A percentile compares a stretch with the other conserved stretches of the same genome.
Conservation (phyloP, 2,113 vertebrate genomes). For the Cyprinodon tularosa region DNA sequence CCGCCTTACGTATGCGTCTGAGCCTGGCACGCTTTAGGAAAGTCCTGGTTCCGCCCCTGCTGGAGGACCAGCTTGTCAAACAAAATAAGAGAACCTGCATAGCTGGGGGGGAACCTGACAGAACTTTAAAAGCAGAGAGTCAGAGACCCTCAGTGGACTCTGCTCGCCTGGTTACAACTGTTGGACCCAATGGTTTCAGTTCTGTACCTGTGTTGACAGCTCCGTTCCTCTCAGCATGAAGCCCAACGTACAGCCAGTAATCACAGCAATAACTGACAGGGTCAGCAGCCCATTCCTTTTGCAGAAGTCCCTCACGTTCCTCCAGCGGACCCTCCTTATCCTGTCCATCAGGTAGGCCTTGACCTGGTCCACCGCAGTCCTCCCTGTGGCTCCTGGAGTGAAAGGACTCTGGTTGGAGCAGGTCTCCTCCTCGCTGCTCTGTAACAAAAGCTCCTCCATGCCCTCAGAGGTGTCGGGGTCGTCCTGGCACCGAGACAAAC, state of each 20-base stretch:
- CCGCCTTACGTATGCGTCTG: too few relatives aligned
- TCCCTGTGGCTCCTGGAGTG: constrained; percentile 15
- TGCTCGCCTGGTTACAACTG: too few relatives aligned
- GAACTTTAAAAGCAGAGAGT: too few relatives aligned
- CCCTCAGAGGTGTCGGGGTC: background rate
- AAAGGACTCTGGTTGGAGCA: constrained; percentile 42
- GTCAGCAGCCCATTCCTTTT: constrained; percentile 83
- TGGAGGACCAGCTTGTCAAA: background rate
- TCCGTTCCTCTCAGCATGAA: constrained; percentile 82
- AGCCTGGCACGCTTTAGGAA: background rate
- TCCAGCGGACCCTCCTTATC: constrained; percentile 9
- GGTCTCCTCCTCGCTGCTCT: constrained; percentile 61
- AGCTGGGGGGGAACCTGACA: too few relatives aligned
- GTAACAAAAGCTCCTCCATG: constrained; percentile 79
- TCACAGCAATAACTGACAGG: constrained; percentile 82
- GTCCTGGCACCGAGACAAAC: constrained; percentile 36
- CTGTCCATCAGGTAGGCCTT: constrained; percentile 30
- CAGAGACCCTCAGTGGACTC: too few relatives aligned
- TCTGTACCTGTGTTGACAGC: constrained; percentile 83
- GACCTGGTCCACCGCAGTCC: constrained; percentile 28
- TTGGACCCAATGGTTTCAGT: too few relatives aligned
- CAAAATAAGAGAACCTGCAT: too few relatives aligned
- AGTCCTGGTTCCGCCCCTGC: background rate
- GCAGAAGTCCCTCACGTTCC: constrained; percentile 55
- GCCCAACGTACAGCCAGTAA: constrained; percentile 84